Evolutionary conservation across 2,888 invertebrate genomes (phyloP), one percentile per base, ranked within the genome.

Genomic region (Ellobium chinense): DNA sequence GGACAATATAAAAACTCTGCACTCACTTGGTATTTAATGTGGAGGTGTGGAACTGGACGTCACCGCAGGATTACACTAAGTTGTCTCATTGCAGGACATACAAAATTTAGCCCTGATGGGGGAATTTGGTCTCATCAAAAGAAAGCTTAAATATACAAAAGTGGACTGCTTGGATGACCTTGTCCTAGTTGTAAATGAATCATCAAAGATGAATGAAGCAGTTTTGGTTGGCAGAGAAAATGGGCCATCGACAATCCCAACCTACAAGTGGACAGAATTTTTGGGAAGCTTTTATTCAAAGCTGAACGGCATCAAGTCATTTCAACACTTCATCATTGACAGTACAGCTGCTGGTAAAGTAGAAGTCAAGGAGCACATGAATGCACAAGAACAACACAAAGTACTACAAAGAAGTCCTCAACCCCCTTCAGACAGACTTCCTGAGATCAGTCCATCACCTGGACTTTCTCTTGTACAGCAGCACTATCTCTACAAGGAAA

Each of bases 91-190:
- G 36, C 75, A 0, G 84, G 84, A 1, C 84, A 84, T 60, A 82
- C 81, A n/a, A 83, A 83, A 29, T 80, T 83, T 46, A 54, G 72
- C 3, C 84, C 82, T 1, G 84, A 83, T 56, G 79, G 82, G 68
- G 82, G 77, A n/a, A 27, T 82, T 84, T 54, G 84, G 83, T 2
- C 27, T 85, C 1, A 56, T 82, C 18, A 82, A 83, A 65, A 36
- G 58, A 18, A 65, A 36, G 29, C 74, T 68, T 27, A 36, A 74
- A 9, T 21, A 39, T 1, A 78, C 80, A 0, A 56, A 54, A 34
- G 80, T 80, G 37, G 74, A 80, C 31, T 78, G 78, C 39, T 54
- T 84, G 24, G 46, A 66, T 58, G 83, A 83, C 34, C 68, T 83
- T 31, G 60, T 36, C 0, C 31, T 60, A 14, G 78, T 76, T 7